Conservation (phyloP, 2,113 vertebrate genomes). For the Bostrychus sinensis region DNA sequence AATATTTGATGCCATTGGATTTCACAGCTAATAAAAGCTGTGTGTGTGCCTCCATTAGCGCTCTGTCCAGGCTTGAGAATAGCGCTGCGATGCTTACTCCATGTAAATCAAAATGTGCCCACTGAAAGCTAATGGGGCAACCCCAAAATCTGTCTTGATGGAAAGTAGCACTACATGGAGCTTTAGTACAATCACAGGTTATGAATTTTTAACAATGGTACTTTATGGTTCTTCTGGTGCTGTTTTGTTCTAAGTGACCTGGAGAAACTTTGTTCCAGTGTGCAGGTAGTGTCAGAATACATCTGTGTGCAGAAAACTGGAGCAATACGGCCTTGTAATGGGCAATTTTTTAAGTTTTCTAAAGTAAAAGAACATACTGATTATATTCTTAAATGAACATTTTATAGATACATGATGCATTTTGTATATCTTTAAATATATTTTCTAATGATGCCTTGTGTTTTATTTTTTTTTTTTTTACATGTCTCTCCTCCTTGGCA, state of each 20-base stretch:
- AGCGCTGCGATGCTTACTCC: constrained; percentile 55
- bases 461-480: constrained; percentile 26
- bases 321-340: too few relatives aligned
- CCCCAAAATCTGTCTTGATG: constrained; percentile 55
- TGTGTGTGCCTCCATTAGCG: constrained; percentile 73
- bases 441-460: constrained; percentile 20
- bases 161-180: constrained; percentile 48
- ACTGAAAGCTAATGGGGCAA: constrained; percentile 59
- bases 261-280: constrained; percentile 46
- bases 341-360: too few relatives aligned
- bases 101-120: constrained; percentile 73
- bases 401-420: not conserved
- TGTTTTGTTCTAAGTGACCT: constrained; percentile 48
- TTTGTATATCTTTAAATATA: constrained; percentile 9
- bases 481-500: constrained; percentile 24
- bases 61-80: constrained; percentile 63
- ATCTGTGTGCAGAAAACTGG: not conserved
- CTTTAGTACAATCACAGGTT: constrained; percentile 58
- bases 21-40: constrained; percentile 80
- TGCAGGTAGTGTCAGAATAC: not conserved
- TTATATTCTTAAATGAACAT: too few relatives aligned
- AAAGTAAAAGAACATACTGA: too few relatives aligned
- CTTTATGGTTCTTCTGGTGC: constrained; percentile 56
- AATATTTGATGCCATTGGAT: constrained; percentile 81
- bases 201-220: constrained; percentile 63